These are phyloP conservation scores for Limulus polyphemus DNA, from an alignment of 2,888 invertebrate genomes.

Conservation along the genomic window DNA sequence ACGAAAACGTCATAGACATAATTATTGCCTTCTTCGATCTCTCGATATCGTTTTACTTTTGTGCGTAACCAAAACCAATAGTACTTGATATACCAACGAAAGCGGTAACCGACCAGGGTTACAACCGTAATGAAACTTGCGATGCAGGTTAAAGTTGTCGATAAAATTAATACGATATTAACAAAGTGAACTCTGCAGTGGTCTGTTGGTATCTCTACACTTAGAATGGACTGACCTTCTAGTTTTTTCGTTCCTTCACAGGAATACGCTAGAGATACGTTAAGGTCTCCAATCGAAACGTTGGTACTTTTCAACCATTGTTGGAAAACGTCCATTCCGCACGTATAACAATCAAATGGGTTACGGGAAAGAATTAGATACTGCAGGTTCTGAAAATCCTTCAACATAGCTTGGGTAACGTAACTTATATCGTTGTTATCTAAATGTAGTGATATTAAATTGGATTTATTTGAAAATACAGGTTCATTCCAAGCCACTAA, in stretches of 20 bases:
- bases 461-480: background rate
- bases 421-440: conserved; percentile 3
- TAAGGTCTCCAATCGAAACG: background rate
- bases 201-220: conserved; percentile 1
- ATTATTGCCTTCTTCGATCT: background rate
- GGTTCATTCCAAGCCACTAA: conserved; percentile 4
- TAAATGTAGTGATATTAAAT: background rate
- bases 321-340: conserved; percentile 11
- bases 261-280: background rate
- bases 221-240: background rate
- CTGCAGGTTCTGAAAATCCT: background rate
- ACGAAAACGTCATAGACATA: conserved; percentile 53
- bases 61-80: conserved; percentile 5
- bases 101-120: background rate
- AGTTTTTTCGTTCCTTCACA: conserved; percentile 2
- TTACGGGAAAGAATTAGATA: conserved; percentile 5
- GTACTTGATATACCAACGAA: conserved; percentile 13
- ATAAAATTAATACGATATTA: background rate
- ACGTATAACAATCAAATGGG: conserved; percentile 9
- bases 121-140: background rate
- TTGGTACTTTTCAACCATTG: conserved; percentile 2
- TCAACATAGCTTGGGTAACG: conserved; percentile 4
- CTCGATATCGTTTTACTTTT: background rate
- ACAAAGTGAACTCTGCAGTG: background rate
- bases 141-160: background rate